These are phyloP conservation scores for Criorhina ranunculi DNA, from an alignment of 2,888 invertebrate species.

Conservation along the genomic window DNA sequence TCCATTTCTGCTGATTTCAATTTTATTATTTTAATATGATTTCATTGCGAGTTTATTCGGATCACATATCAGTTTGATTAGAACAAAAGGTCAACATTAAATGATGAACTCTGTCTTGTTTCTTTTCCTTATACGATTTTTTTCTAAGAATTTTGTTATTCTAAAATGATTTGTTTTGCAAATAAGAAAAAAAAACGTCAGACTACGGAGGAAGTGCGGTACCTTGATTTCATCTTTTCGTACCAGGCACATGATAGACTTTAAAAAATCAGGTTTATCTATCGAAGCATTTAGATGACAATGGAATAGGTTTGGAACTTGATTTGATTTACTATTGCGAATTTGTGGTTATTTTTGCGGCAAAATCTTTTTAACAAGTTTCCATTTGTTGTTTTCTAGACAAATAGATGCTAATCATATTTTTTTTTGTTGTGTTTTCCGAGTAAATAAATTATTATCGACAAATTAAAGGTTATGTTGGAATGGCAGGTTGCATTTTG, in stretches of 20 bases:
- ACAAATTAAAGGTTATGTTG: neutral
- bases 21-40: neutral
- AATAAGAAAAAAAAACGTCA: too few relatives aligned
- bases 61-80: conserved; percentile 8
- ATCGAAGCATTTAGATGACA: neutral
- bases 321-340: neutral
- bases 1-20: too few relatives aligned
- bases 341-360: neutral
- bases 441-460: conserved; percentile 7
- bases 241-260: conserved; percentile 11
- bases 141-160: neutral
- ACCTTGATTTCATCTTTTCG: conserved; percentile 3
- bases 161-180: neutral
- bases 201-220: too few relatives aligned
- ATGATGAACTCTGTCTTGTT: neutral
- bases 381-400: neutral
- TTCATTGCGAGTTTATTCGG: neutral
- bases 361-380: neutral
- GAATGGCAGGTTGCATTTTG: too few relatives aligned
- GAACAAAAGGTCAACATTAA: conserved; percentile 14
- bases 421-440: neutral
- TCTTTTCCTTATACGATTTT: neutral
- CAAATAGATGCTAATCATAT: conserved; percentile 1
- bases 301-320: neutral
- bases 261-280: conserved; percentile 19